Evolutionary conservation across 2,888 invertebrate species (phyloP).

Genomic region (Lutraria lutraria): DNA sequence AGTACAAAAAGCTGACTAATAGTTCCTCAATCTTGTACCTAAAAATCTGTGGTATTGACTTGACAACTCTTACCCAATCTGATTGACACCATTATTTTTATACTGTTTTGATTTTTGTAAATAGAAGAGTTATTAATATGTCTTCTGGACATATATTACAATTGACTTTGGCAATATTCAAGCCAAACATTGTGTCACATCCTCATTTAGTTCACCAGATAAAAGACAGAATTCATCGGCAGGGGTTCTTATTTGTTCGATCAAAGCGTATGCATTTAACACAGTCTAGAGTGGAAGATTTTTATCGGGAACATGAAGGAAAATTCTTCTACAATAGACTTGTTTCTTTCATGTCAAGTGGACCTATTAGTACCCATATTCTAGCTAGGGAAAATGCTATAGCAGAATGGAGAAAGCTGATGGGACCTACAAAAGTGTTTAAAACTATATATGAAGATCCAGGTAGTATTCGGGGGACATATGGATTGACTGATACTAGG

Average conservation of each 20-base stretch:
- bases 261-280: slow-evolving; percentile 90
- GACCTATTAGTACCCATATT: slow-evolving; percentile 93
- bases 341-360: slow-evolving; percentile 90
- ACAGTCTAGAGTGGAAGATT: slow-evolving; percentile 90
- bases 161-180: slow-evolving; percentile 94
- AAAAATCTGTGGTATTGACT: background rate
- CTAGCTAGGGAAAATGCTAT: slow-evolving; percentile 93
- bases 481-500: slow-evolving; percentile 96
- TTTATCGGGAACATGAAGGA: slow-evolving; percentile 93
- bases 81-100: background rate
- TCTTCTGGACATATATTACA: slow-evolving; percentile 85
- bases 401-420: slow-evolving; percentile 92
- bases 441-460: slow-evolving; percentile 92
- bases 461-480: slow-evolving; percentile 92
- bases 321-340: slow-evolving; percentile 85
- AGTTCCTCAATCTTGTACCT: background rate
- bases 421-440: slow-evolving; percentile 95
- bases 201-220: slow-evolving; percentile 91
- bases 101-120: background rate
- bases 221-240: slow-evolving; percentile 90
- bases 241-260: slow-evolving; percentile 92
- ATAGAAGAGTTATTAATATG: background rate
- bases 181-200: slow-evolving; percentile 94
- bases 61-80: background rate
- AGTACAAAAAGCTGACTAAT: background rate